Conservation (phyloP, 1,140 invertebrate species). For the Thaumetopoea pityocampa region DNA sequence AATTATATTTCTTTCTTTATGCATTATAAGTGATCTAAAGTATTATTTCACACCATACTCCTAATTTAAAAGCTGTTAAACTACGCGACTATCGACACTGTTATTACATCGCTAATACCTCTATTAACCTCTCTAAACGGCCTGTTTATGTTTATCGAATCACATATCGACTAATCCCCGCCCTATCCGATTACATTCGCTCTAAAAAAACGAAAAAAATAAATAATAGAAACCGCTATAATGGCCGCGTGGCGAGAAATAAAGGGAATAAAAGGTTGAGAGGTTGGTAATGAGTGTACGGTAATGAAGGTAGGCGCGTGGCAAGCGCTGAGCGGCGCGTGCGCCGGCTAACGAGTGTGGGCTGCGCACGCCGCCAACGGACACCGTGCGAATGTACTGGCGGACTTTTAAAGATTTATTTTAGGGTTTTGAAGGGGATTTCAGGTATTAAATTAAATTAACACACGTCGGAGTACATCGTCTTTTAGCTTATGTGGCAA, state of each 20-base stretch:
- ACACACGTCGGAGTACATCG: too few species aligned
- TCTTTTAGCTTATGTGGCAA: too few species aligned
- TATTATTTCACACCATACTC: too few species aligned
- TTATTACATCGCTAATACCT: conserved; percentile 60
- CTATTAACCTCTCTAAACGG: conserved; percentile 41
- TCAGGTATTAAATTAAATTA: too few species aligned
- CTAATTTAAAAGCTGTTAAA: neutral
- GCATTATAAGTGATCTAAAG: too few species aligned
- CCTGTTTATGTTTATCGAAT: conserved; percentile 66
- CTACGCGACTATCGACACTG: conserved; percentile 24
- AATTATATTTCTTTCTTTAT: too few species aligned
- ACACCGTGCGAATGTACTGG: conserved; percentile 10
- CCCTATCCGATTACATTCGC: conserved; percentile 61
- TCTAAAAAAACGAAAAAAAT: conserved; percentile 44
- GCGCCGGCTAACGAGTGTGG: conserved; percentile 36
- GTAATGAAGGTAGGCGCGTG: conserved; percentile 62
- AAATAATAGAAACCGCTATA: conserved; percentile 49
- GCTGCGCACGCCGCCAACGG: conserved; percentile 26
- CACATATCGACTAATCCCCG: conserved; percentile 43
- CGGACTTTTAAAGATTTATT: too few species aligned
- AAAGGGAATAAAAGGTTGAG: conserved; percentile 61
- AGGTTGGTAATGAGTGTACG: conserved; percentile 46
- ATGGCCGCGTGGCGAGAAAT: conserved; percentile 61
- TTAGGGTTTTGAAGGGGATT: too few species aligned
- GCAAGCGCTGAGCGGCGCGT: conserved; percentile 25